Percentiles rank a stretch among this genome's conserved stretches.
These are phyloP conservation scores for Ophion obscuratus DNA, from an alignment of 2,888 invertebrate species.

Conservation along the genomic window DNA sequence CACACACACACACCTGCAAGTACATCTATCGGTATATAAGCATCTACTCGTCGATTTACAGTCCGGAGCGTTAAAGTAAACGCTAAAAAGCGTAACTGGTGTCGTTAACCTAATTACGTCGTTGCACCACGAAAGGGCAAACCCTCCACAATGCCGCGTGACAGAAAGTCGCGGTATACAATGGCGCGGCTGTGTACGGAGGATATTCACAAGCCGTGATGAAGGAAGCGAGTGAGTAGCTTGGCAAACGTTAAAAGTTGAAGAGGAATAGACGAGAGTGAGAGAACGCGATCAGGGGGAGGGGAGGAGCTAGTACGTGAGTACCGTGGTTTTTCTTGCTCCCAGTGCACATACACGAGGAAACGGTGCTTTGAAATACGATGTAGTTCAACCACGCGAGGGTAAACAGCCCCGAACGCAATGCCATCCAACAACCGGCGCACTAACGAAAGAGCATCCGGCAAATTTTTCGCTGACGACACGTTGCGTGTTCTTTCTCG, in stretches of 20 bases:
- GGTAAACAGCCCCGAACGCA: slow-evolving; percentile 66
- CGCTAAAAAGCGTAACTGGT: slow-evolving; percentile 46
- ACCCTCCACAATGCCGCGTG: slow-evolving; percentile 2
- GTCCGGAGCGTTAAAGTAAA: slow-evolving; percentile 26
- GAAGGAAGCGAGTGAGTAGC: slow-evolving; percentile 40
- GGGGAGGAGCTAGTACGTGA: neutral
- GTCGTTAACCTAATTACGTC: slow-evolving; percentile 64
- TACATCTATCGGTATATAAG: slow-evolving; percentile 10
- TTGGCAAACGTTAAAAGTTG: slow-evolving; percentile 9
- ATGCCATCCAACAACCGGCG: slow-evolving; percentile 51
- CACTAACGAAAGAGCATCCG: slow-evolving; percentile 64
- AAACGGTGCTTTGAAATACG: slow-evolving; percentile 71
- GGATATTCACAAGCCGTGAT: slow-evolving; percentile 22
- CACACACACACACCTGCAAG: neutral
- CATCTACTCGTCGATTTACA: slow-evolving; percentile 49
- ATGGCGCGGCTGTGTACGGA: neutral
- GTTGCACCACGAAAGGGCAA: slow-evolving; percentile 32
- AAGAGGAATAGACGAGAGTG: slow-evolving; percentile 12
- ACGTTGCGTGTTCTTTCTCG: slow-evolving; percentile 33
- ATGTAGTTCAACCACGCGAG: slow-evolving; percentile 70
- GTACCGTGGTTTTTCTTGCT: slow-evolving; percentile 32
- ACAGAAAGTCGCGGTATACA: slow-evolving; percentile 37
- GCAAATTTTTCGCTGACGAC: slow-evolving; percentile 65
- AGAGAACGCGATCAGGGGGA: slow-evolving; percentile 12
- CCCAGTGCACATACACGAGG: slow-evolving; percentile 9